These are phyloP conservation scores for Silurus lanzhouensis DNA, from an alignment of 2,797 vertebrate species.

Conservation along the genomic window DNA sequence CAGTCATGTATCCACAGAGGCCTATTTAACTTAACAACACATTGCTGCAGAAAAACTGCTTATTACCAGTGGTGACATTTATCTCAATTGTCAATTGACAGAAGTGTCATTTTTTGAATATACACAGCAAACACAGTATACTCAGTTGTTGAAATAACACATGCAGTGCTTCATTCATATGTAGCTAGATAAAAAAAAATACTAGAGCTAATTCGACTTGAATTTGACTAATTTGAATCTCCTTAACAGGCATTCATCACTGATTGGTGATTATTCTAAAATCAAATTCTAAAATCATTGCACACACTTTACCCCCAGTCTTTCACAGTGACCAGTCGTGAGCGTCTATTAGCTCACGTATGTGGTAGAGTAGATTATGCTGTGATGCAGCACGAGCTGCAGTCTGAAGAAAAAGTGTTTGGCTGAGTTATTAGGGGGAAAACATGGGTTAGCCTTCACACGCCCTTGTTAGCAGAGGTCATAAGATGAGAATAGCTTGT, in stretches of 20 bases:
- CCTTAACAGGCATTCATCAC: not conserved
- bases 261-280: not conserved
- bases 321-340: not conserved
- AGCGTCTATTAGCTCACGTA: not conserved
- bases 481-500: not conserved
- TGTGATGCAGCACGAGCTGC: not conserved
- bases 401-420: not conserved
- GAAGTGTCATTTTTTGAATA: not conserved
- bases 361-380: not conserved
- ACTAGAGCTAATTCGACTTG: not conserved
- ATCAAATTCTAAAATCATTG: not conserved
- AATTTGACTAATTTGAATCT: not conserved
- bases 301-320: not conserved
- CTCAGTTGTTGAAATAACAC: not conserved
- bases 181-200: not conserved
- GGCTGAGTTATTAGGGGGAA: not conserved
- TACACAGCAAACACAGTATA: not conserved
- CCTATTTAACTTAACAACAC: not conserved
- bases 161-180: not conserved
- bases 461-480: not conserved
- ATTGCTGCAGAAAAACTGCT: slow-evolving; percentile 10
- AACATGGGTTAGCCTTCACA: not conserved
- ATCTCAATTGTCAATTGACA: slow-evolving; percentile 6
- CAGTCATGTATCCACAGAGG: not conserved
- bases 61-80: not conserved